These are phyloP conservation scores for Pyralis farinalis DNA, from an alignment of 2,888 invertebrate genomes.

Conservation along the genomic window DNA sequence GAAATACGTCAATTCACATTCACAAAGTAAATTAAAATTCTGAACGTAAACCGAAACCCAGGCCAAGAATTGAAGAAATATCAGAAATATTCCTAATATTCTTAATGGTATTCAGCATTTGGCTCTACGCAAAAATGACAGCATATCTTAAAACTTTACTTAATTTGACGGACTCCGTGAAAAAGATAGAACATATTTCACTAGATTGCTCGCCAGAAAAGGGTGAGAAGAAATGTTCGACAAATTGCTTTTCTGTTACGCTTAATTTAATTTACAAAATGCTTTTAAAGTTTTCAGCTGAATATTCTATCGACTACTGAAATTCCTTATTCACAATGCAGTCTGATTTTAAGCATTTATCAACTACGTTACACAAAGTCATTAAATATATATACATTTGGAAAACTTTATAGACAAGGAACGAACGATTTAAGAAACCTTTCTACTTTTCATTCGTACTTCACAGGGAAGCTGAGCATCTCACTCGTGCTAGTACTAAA, in stretches of 20 bases:
- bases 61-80: constrained; percentile 1
- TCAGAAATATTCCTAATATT: constrained; percentile 1
- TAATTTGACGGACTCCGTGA: constrained; percentile 34
- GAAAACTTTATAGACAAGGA: constrained; percentile 9
- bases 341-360: constrained; percentile 17
- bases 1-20: too few relatives aligned
- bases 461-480: too few relatives aligned
- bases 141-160: constrained; percentile 49
- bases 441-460: too few relatives aligned
- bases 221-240: constrained; percentile 49
- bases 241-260: constrained; percentile 57
- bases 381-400: constrained; percentile 11
- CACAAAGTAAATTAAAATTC: background rate
- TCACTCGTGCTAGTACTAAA: too few relatives aligned
- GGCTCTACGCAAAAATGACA: constrained; percentile 35
- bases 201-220: constrained; percentile 45
- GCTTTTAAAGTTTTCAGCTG: constrained; percentile 50
- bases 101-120: constrained; percentile 5
- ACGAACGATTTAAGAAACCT: background rate
- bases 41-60: too few relatives aligned
- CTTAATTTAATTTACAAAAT: constrained; percentile 67
- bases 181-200: constrained; percentile 44
- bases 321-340: constrained; percentile 25
- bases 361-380: constrained; percentile 12
- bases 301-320: constrained; percentile 37